Evolutionary conservation across 2,113 vertebrate genomes (phyloP).

Genomic region (Prinia subflava): DNA sequence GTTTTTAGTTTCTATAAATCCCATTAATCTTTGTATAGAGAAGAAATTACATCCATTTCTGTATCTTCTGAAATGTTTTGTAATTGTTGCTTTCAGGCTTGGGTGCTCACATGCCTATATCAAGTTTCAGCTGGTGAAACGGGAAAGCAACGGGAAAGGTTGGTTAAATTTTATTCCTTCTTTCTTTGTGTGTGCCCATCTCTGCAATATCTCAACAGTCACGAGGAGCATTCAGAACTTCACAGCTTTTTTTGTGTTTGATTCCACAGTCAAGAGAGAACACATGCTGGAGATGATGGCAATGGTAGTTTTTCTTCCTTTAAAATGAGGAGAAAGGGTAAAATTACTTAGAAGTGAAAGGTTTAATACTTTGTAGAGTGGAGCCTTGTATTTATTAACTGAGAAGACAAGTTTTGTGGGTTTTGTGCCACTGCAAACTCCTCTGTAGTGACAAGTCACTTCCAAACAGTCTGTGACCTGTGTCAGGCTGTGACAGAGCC

Average conservation of each 20-base stretch:
- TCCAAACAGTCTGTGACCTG: background rate
- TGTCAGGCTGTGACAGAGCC: background rate
- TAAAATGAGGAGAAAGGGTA: background rate
- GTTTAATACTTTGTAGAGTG: background rate
- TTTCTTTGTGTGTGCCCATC: background rate
- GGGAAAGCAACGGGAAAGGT: conserved; percentile 81
- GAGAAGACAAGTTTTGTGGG: background rate
- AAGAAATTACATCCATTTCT: background rate
- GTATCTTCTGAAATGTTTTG: background rate
- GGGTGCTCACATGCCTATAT: conserved; percentile 78
- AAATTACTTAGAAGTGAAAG: background rate
- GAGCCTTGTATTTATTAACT: background rate
- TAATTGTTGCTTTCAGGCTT: conserved; percentile 68
- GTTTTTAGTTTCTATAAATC: background rate
- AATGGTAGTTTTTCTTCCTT: background rate
- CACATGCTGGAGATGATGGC: background rate
- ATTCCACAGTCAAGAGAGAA: background rate
- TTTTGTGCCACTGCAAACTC: background rate
- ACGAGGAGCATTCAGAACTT: background rate
- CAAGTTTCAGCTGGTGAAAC: conserved; percentile 84
- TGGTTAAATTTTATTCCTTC: background rate
- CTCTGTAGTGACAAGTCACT: background rate
- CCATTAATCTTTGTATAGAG: background rate
- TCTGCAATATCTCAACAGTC: background rate
- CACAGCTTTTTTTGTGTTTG: background rate